Percentiles rank a stretch among this genome's conserved stretches.
Conservation (phyloP, 2,113 vertebrate species). For the Piaya cayana region DNA sequence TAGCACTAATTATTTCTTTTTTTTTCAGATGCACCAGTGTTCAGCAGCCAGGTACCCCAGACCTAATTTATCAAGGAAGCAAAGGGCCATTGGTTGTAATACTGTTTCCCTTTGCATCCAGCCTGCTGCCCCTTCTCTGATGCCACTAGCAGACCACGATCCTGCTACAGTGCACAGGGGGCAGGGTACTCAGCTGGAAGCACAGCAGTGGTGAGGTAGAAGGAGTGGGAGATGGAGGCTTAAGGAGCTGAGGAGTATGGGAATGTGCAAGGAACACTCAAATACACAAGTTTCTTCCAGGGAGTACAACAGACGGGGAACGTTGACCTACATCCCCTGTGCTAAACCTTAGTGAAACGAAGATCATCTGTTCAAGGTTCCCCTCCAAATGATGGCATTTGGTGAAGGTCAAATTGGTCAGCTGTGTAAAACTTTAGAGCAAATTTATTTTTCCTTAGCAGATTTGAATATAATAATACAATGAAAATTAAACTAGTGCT, state of each 20-base stretch:
- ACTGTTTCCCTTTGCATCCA: background rate
- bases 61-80: background rate
- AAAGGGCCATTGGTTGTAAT: background rate
- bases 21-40: fast-evolving
- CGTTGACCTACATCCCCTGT: background rate
- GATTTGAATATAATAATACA: background rate
- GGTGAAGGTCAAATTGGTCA: background rate
- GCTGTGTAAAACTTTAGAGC: background rate
- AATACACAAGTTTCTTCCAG: background rate
- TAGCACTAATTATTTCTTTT: background rate
- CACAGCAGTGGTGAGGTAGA: background rate
- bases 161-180: fast-evolving
- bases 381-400: background rate
- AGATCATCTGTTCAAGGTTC: background rate
- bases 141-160: background rate
- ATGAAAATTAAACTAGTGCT: background rate
- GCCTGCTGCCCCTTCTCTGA: background rate
- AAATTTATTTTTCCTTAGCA: background rate
- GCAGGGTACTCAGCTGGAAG: background rate
- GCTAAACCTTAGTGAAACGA: background rate
- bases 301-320: background rate
- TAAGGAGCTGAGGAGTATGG: background rate
- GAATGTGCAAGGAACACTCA: background rate
- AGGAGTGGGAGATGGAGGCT: background rate
- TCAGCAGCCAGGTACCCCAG: background rate